Percentiles rank a stretch among this genome's conserved stretches.
Evolutionary conservation across 23 tunicate species (phyloP).

Genomic region (Aplidium turbinatum): DNA sequence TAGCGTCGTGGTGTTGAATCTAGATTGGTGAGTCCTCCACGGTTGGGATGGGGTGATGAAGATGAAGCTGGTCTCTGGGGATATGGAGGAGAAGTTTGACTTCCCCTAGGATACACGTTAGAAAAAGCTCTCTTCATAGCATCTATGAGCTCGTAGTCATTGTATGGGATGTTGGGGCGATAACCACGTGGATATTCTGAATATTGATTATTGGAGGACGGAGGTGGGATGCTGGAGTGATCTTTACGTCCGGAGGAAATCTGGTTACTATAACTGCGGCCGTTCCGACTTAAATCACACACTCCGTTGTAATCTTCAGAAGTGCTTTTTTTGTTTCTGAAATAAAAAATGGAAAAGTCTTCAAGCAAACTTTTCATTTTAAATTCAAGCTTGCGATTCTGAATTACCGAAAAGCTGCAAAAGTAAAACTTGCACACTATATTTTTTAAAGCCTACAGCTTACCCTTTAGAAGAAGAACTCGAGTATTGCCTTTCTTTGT

Average conservation of each 20-base stretch:
- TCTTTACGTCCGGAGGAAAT: no score
- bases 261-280: not conserved
- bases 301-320: not conserved
- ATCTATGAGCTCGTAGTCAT: constrained; percentile 43
- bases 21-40: constrained; percentile 43
- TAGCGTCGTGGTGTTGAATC: constrained; percentile 33
- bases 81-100: constrained; percentile 22
- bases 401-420: no score
- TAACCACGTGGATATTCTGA: constrained; percentile 19
- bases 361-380: no score
- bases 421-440: no score
- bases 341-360: no score
- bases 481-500: not conserved
- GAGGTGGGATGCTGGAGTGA: not conserved
- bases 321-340: not conserved
- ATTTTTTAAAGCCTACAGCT: no score
- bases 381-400: no score
- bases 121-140: constrained; percentile 63
- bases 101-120: constrained; percentile 9
- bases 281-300: not conserved
- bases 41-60: not conserved
- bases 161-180: constrained; percentile 29
- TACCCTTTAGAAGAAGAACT: constrained; percentile 1
- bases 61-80: not conserved
- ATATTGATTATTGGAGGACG: not conserved